Conservation (phyloP, 35 echinoderm and acorn worm genomes). For the Heliocidaris erythrogramma region DNA sequence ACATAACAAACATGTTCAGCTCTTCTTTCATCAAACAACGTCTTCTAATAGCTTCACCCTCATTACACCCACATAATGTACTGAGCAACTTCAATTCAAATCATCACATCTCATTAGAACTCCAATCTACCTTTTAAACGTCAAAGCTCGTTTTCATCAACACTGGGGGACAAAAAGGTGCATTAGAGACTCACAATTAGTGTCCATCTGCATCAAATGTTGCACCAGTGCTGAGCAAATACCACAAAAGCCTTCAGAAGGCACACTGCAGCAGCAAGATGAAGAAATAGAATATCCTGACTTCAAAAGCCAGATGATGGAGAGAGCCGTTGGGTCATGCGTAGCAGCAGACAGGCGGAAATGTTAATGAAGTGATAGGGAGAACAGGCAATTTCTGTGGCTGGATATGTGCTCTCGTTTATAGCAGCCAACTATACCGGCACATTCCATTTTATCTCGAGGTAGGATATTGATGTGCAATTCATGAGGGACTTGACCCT, state of each 20-base stretch:
- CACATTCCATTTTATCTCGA: background rate
- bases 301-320: background rate
- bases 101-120: background rate
- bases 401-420: background rate
- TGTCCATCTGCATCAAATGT: background rate
- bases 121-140: background rate
- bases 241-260: background rate
- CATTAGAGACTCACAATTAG: background rate
- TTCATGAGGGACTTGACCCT: constrained; percentile 1
- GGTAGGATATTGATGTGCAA: background rate
- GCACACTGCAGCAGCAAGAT: background rate
- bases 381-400: constrained; percentile 15
- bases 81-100: background rate
- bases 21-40: background rate
- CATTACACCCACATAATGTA: background rate
- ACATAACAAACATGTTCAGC: background rate
- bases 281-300: background rate
- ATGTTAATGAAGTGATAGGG: constrained; percentile 5
- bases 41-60: background rate
- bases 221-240: background rate
- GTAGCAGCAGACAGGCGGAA: background rate
- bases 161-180: background rate
- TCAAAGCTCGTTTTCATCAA: background rate
- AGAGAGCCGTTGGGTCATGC: background rate
- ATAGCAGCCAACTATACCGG: background rate